Percentiles rank a stretch among this genome's conserved stretches.
Evolutionary conservation across 2,797 vertebrate genomes (phyloP).

Genomic region (Crenichthys baileyi): DNA sequence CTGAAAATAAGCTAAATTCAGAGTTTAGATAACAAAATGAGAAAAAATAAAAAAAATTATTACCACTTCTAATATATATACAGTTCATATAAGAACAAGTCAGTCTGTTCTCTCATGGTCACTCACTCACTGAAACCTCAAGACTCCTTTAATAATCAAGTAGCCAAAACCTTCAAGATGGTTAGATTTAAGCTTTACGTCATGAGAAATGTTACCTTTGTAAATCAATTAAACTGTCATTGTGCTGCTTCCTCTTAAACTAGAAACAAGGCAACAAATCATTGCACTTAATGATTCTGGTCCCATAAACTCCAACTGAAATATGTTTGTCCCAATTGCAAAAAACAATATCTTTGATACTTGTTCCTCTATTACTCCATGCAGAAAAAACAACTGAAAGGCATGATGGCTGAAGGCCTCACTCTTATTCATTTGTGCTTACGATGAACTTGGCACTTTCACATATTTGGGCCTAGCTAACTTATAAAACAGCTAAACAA

Average conservation of each 20-base stretch:
- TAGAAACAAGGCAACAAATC: neutral
- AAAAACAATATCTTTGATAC: neutral
- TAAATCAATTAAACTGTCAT: neutral
- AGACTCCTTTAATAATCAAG: constrained; percentile 3
- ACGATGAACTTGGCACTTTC: constrained; percentile 31
- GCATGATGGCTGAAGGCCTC: constrained; percentile 39
- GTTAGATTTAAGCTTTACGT: constrained; percentile 2
- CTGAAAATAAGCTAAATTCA: constrained; percentile 21
- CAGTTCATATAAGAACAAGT: constrained; percentile 18
- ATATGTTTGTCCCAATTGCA: neutral
- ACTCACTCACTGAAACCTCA: neutral
- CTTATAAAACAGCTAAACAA: constrained; percentile 60
- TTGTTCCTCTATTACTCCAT: constrained; percentile 24
- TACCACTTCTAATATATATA: constrained; percentile 29
- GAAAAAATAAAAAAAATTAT: constrained; percentile 4
- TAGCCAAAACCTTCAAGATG: constrained; percentile 37
- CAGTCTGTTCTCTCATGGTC: constrained; percentile 11
- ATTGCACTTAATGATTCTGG: neutral
- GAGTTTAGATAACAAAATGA: constrained; percentile 31
- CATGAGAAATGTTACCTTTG: neutral
- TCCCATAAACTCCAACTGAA: constrained; percentile 13
- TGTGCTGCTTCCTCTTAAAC: neutral
- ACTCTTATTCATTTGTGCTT: constrained; percentile 21
- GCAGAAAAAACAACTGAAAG: constrained; percentile 60
- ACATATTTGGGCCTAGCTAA: constrained; percentile 26